phyloP scores from a whole-genome alignment of 2,797 vertebrate genomes.

The Nyctibius grandis region DNA sequence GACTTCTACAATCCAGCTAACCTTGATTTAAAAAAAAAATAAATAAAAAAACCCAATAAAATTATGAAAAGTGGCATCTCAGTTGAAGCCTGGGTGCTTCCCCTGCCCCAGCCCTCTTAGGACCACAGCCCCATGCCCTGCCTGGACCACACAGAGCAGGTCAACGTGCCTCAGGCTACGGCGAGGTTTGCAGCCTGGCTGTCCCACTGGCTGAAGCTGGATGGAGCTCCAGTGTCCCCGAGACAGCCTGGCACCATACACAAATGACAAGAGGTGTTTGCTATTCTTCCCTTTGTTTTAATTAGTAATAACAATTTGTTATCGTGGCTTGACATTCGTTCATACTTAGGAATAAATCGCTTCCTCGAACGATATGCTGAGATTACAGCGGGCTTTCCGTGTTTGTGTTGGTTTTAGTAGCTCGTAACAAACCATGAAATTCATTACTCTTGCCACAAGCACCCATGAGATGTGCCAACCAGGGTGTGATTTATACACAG shows the following conservation, averaged over 20 bases:
- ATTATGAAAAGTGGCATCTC: background rate
- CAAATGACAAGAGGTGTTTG: slow-evolving; percentile 13
- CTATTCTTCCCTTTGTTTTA: slow-evolving; percentile 51
- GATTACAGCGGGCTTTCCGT: slow-evolving; percentile 48
- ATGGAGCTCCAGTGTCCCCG: background rate
- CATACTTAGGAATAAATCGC: slow-evolving; percentile 50
- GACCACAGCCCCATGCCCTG: background rate
- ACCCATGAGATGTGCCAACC: slow-evolving; percentile 32
- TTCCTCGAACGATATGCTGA: slow-evolving; percentile 49
- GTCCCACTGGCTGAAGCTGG: background rate
- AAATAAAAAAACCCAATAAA: background rate
- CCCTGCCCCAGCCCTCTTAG: background rate
- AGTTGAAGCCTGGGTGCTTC: background rate
- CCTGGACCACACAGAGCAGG: background rate
- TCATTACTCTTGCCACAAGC: slow-evolving; percentile 41
- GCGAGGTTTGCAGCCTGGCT: background rate
- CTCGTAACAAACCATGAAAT: slow-evolving; percentile 47
- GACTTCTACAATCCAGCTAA: background rate
- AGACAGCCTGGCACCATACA: background rate
- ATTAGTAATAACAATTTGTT: slow-evolving; percentile 61
- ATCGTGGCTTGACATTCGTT: slow-evolving; percentile 45
- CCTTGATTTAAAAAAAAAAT: background rate
- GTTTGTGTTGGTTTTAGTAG: slow-evolving; percentile 52
- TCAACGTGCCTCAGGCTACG: rapidly evolving
- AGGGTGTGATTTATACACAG: background rate